Base-by-base conservation (phyloP, 1,140 invertebrate genomes). In the Halyomorpha halys region DNA sequence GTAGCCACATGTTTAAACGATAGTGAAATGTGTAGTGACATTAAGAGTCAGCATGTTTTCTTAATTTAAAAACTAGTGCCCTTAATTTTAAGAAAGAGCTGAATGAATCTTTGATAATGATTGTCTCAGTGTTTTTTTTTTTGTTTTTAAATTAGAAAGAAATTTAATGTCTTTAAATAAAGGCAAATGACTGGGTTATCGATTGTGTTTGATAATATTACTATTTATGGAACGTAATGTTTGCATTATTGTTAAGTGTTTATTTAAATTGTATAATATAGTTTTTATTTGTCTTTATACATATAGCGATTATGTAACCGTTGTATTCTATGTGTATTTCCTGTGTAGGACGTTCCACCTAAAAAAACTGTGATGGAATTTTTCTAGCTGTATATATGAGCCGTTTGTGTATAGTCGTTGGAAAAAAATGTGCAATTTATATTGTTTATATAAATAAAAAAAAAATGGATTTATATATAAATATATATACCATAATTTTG, bases 311-410 rank as follows among this genome's bases (percentile, higher is more conserved):
- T 60, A 23, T 56, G 23, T 56, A 56, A 21, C 19, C 53, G 15
- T 23, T 56, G 53, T 56, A 56, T 56, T 56, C 23, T 56, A 56
- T 56, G 53, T 23, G 53, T 56, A 56, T 56, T 49, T 56, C 53
- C 53, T 56, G 53, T 56, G 53, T 56, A 56, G 53, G 53, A 56
- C 23, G 53, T 59, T 65, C 64, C 64, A 65, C 60, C 60, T 62
- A 61, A 61, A 60, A 44, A 47, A 65, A 65, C 64, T 65, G 64
- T 65, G 64, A 65, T 65, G 64, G 64, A 65, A 61, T 65, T 65
- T 62, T 62, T 51, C 34, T 62, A 61, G 64, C 64, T 65, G 64
- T 65, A 65, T 53, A 64, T 64, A 65, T 65, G 54, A 39, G 47
- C 56, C 64, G 61, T 65, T 65, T 65, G 59, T 65, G 64, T 65